Base-by-base conservation (phyloP, 2,113 vertebrate species). In the Silurus asotus region DNA sequence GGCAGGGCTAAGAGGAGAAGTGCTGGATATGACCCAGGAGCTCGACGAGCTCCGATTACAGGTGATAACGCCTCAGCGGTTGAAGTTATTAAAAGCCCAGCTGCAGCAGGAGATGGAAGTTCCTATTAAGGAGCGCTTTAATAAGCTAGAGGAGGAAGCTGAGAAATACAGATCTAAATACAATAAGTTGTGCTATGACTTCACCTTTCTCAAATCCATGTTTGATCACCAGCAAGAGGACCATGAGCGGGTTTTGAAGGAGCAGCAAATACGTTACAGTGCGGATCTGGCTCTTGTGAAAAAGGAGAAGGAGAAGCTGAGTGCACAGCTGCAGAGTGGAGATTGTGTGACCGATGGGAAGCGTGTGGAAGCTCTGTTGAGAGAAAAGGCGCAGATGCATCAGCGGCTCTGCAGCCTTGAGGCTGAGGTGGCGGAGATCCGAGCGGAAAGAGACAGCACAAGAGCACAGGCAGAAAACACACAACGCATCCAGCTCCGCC, bases 181-280 rank as follows among this genome's bases (percentile, higher is more conserved):
- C 92, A 99, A 98, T 92, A 97, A 97, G 89, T 92, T 99, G 88
- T 95, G 96, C 6, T 99, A 99, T 6, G 97, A 97, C 25, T 90
- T 95, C 90, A 96, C 96, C 59, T 94, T 98, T 87, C 93, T 99
- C 80, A 96, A 96, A 92, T 96, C 97, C 75, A 96, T 97, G 93
- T 95, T 95, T 86, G 95, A 98, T 83, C 98, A 98, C 91, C 96
- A 97, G 90, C 95, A 93, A 89, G 96, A 96, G 79, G 96, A 98
- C 88, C 94, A 96, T 0, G 84, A 85, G 48, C 96, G 84, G 20
- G 37, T 95, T 37, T 93, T 97, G 92, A 96, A 98, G 89, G 96
- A 98, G 90, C 94, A 91, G 88, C 95, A 92, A 89, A 93, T 97
- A 74, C 95, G 94, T 89, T 94, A 95, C 49, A 94, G 97, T 77